These are phyloP conservation scores for Vesta saturnalis DNA, from an alignment of 2,888 invertebrate species.

Conservation along the genomic window DNA sequence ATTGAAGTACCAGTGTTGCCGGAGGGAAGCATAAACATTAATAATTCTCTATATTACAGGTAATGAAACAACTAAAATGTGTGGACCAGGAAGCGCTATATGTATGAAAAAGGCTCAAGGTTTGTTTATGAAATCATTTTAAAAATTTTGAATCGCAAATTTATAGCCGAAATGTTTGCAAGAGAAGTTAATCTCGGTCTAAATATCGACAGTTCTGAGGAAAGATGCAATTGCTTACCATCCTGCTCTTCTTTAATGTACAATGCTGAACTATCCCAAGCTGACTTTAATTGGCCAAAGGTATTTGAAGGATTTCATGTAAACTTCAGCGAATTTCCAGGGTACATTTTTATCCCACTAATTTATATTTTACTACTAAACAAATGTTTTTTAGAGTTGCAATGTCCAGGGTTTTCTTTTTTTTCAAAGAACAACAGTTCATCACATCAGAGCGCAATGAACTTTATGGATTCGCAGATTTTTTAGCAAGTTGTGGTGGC, in stretches of 20 bases:
- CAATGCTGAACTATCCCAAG: slow-evolving; percentile 78
- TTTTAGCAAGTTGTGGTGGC: slow-evolving; percentile 69
- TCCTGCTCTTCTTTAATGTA: slow-evolving; percentile 77
- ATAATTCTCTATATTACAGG: slow-evolving; percentile 57
- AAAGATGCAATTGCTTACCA: slow-evolving; percentile 68
- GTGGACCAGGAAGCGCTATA: slow-evolving; percentile 66
- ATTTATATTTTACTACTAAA: not conserved
- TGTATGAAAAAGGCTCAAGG: slow-evolving; percentile 68
- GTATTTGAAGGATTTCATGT: slow-evolving; percentile 66
- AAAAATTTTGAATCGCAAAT: not conserved
- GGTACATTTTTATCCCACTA: slow-evolving; percentile 46
- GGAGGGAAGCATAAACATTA: not conserved
- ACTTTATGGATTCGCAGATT: slow-evolving; percentile 67
- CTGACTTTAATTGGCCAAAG: slow-evolving; percentile 72
- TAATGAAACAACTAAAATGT: slow-evolving; percentile 66
- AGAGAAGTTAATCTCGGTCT: slow-evolving; percentile 64
- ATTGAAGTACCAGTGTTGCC: no score
- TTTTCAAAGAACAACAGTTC: slow-evolving; percentile 75
- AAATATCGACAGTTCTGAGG: slow-evolving; percentile 24
- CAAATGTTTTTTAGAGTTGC: slow-evolving; percentile 61
- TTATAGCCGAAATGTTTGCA: slow-evolving; percentile 65
- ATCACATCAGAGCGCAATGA: slow-evolving; percentile 67
- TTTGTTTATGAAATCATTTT: slow-evolving; percentile 32
- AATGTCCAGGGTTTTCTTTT: slow-evolving; percentile 72
- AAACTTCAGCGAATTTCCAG: slow-evolving; percentile 58